These are phyloP conservation scores for Thripadectes ignobilis DNA, from an alignment of 2,797 vertebrate species.

Conservation along the genomic window DNA sequence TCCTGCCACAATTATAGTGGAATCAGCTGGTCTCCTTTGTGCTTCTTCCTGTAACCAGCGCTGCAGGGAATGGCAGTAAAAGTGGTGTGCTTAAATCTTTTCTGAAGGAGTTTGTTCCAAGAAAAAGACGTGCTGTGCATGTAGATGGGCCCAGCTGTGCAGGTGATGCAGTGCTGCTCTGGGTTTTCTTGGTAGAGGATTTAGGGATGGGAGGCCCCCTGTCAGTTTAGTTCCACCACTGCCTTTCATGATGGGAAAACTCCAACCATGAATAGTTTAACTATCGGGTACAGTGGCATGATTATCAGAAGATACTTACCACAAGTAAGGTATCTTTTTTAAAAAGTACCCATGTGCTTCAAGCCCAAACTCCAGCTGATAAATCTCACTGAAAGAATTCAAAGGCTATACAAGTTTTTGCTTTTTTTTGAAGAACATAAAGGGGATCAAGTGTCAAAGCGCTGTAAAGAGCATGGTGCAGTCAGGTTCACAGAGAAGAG, in stretches of 20 bases:
- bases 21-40: neutral
- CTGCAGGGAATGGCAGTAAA: neutral
- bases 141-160: neutral
- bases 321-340: neutral
- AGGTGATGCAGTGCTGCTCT: neutral
- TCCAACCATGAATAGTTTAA: neutral
- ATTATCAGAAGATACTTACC: neutral
- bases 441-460: neutral
- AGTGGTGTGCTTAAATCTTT: neutral
- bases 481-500: neutral
- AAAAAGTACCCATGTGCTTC: neutral
- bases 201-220: neutral
- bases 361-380: neutral
- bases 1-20: neutral
- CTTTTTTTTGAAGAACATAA: neutral
- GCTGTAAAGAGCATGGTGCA: rapidly evolving
- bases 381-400: neutral
- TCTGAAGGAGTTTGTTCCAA: neutral
- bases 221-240: neutral
- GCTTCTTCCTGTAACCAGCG: neutral
- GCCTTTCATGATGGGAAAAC: neutral
- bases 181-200: neutral
- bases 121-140: neutral
- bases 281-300: neutral
- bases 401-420: neutral